Conservation (phyloP, 92 coral and sea anemone genomes). For the Palythoa heliodiscus region DNA sequence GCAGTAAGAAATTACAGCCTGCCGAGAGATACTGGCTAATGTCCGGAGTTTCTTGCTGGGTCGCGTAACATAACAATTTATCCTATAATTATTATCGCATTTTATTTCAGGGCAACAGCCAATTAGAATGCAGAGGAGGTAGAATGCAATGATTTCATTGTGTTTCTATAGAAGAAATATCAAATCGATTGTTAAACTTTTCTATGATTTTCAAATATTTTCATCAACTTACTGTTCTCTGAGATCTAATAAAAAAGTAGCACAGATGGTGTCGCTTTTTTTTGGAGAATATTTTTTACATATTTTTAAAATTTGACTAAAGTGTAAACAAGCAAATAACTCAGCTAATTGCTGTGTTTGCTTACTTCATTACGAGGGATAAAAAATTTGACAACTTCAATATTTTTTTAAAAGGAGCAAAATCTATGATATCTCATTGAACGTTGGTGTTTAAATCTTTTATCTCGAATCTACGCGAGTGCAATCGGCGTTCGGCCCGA, state of each 20-base stretch:
- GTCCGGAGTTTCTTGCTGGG: constrained; percentile 5
- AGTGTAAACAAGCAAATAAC: constrained; percentile 54
- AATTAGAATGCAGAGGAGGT: constrained; percentile 27
- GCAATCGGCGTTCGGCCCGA: neutral
- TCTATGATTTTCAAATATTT: neutral
- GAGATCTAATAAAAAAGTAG: neutral
- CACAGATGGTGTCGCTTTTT: neutral
- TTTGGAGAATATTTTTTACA: no score
- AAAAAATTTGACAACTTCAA: neutral
- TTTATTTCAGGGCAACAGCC: constrained; percentile 37
- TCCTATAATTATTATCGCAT: constrained; percentile 39
- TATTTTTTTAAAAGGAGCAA: neutral
- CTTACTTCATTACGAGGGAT: constrained; percentile 39
- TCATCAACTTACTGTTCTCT: neutral
- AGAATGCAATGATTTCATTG: constrained; percentile 29
- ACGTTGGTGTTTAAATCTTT: neutral
- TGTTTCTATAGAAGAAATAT: neutral
- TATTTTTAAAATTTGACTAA: constrained; percentile 4
- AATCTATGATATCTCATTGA: neutral
- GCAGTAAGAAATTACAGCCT: neutral
- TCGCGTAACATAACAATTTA: constrained; percentile 16
- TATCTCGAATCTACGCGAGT: constrained; percentile 14
- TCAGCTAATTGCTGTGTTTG: constrained; percentile 53
- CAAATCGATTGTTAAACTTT: neutral
- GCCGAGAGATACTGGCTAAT: neutral